A percentile compares a stretch with the other conserved stretches of the same genome.
Evolutionary conservation across 2,888 invertebrate genomes (phyloP).

Genomic region (Teleogryllus oceanicus): DNA sequence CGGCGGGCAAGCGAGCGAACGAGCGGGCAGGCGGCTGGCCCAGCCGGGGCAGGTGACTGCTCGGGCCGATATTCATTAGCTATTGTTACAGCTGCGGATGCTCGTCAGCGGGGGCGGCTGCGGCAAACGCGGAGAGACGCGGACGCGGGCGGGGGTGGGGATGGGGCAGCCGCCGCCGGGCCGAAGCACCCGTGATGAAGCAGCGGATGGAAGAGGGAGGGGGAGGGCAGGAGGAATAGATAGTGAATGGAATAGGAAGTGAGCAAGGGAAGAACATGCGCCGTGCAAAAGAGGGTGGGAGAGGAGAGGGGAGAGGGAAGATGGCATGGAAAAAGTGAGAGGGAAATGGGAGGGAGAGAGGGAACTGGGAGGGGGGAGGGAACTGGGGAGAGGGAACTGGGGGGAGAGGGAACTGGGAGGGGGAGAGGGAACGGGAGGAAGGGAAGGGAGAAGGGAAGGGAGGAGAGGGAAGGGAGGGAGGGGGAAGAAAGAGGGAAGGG

Average conservation of each 20-base stretch:
- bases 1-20: neutral
- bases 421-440: too few relatives aligned
- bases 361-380: fast-evolving
- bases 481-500: too few relatives aligned
- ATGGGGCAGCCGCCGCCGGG: neutral
- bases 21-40: neutral
- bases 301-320: neutral
- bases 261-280: neutral
- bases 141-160: neutral
- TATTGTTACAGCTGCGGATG: neutral
- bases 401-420: neutral
- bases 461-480: too few relatives aligned
- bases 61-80: neutral
- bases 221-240: neutral
- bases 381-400: neutral
- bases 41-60: conserved; percentile 1
- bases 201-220: neutral
- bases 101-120: neutral
- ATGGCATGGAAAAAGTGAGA: neutral
- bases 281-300: neutral
- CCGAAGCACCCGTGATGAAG: neutral
- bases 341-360: neutral
- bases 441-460: too few relatives aligned
- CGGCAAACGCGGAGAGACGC: neutral
- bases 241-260: neutral